phyloP scores from a whole-genome alignment of 1,140 invertebrate genomes.

The Brachionus rubens region DNA sequence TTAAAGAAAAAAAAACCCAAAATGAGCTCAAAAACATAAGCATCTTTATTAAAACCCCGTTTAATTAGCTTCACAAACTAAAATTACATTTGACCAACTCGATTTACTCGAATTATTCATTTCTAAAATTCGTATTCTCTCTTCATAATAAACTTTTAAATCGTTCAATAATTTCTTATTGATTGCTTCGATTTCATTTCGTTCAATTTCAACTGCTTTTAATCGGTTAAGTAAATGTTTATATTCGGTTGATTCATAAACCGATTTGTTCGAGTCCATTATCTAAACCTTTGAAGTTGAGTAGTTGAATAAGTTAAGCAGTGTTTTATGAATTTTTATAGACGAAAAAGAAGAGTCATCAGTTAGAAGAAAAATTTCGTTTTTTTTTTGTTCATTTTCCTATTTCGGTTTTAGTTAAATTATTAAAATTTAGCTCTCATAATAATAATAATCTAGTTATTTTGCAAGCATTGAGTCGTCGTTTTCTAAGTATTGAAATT shows the following conservation, averaged over 20 bases:
- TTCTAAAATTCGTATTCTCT: conserved; percentile 19
- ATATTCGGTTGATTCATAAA: not conserved
- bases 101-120: not conserved
- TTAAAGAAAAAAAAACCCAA: not conserved
- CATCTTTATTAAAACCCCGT: not conserved
- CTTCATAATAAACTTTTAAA: conserved; percentile 11
- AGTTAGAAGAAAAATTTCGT: too few relatives aligned
- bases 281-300: too few relatives aligned
- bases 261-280: not conserved
- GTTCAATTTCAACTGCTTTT: conserved; percentile 8
- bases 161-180: conserved; percentile 7
- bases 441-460: too few relatives aligned
- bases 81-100: conserved; percentile 1
- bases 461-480: too few relatives aligned
- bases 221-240: not conserved
- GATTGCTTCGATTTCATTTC: not conserved
- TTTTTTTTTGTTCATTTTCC: too few relatives aligned
- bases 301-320: too few relatives aligned
- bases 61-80: not conserved
- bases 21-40: not conserved
- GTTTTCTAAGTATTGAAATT: too few relatives aligned
- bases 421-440: too few relatives aligned
- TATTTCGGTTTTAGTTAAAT: too few relatives aligned
- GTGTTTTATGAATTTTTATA: not conserved
- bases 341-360: too few relatives aligned